Base-by-base conservation (phyloP, 2,888 invertebrate species). In the Anoplius nigerrimus region DNA sequence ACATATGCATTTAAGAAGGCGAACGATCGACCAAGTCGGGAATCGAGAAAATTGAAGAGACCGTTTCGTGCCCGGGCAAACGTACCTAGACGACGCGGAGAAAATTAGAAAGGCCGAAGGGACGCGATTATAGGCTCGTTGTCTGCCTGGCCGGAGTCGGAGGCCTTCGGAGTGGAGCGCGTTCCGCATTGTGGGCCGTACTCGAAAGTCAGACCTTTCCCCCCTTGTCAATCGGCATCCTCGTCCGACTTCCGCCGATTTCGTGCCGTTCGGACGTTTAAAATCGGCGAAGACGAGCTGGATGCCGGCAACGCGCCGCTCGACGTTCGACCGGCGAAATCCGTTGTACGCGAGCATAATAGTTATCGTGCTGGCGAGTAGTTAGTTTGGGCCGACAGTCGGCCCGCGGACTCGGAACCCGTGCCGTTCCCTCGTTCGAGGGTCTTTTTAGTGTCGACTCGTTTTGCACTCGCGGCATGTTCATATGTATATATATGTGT, bases 311-410 rank as follows among this genome's bases (percentile, higher is more conserved):
- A 15, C 43, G 57, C n/a, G 48, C 0, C n/a, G 48, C 0, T 15
- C 15, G 27, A 57, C 21, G 34, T 18, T 34, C 8, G 55, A 11
- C 34, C n/a, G n/a, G 21, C 43, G 21, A 60, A 65, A 60, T 66
- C 16, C 21, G 63, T 13, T 43, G 18, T n/a, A n/a, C n/a, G 11
- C 45, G 27, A 20, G 46, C 42, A 61, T 53, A 66, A 66, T 54
- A 59, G 62, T 46, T 62, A 46, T 67, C 67, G 67, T 68, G 64
- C 64, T 22, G 45, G 42, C 45, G 45, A 46, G 64, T 48, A 58
- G 64, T 68, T 68, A 60, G 59, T 59, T 68, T 68, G 53, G 52
- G 34, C 51, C 21, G 18, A 24, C 42, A 46, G 63, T 48, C 22
- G 63, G 34, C 48, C 4, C 48, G 34, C 34, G 34, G 53, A 34